Base-by-base conservation (phyloP, 2,797 vertebrate genomes). In the Characodon lateralis region DNA sequence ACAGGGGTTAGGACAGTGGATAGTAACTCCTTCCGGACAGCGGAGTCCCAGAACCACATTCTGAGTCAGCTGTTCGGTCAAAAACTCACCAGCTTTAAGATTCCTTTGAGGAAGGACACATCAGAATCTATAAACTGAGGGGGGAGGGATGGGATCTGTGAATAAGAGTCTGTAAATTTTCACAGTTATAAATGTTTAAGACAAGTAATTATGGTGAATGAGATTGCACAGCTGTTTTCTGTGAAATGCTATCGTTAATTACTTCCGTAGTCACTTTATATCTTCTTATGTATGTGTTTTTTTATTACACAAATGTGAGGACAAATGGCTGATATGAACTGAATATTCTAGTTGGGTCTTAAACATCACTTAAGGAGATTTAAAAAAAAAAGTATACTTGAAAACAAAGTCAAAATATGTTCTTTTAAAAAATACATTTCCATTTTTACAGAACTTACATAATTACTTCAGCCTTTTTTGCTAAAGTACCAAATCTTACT, bases 41-140 rank as follows among this genome's bases (percentile, higher is more conserved):
- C 97, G 1, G 98, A 98, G 92, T 98, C 98, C 79, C 98, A 99
- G 93, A 99, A 96, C 89, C 94, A 97, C 95, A 96, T 99, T 88
- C 95, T 99, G 87, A 99, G 96, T 95, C 98, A 99, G 91, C 96
- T 99, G 87, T 99, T 99, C 81, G 98, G 98, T 84, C 98, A 98
- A 87, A 98, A 97, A 95, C 96, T 99, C 90, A 98, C 98, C 83
- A 97, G 98, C 95, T 99, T 99, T 96, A 99, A 99, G 94, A 99
- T 99, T 95, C 98, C 98, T 94, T 93, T 99, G 80, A 96, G 97
- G 89, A 98, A 98, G 95, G 98, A 98, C 92, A 94, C 96, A 88
- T 96, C 96, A 39, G 97, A 99, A 92, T 97, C 96, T 94, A 94
- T 96, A 91, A 95, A 95, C 94, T 95, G 92, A 95, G 91, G 85